Percentiles rank a stretch among this genome's conserved stretches.
phyloP scores from a whole-genome alignment of 2,797 vertebrate genomes.

The Eulemur mongoz region DNA sequence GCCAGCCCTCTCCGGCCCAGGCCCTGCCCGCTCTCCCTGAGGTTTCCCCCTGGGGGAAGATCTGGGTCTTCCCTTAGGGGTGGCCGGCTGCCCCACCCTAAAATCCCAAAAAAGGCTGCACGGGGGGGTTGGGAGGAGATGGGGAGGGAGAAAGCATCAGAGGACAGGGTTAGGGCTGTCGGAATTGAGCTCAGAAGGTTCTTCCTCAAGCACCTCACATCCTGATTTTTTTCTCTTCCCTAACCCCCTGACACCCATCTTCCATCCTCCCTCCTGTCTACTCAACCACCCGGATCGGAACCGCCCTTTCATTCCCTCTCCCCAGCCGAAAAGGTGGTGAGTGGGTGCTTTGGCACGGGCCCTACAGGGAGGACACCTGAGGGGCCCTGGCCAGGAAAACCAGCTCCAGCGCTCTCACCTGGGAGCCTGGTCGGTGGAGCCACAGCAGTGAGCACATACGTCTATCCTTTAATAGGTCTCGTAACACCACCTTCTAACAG shows the following conservation, averaged over 20 bases:
- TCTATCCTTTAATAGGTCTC: background rate
- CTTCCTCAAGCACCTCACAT: background rate
- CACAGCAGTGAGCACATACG: too few species aligned
- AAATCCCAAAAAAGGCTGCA: background rate
- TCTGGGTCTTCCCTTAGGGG: background rate
- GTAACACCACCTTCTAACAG: background rate
- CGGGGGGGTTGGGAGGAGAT: background rate
- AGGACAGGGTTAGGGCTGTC: background rate
- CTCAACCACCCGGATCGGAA: background rate
- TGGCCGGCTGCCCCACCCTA: background rate
- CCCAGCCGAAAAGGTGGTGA: constrained; percentile 60
- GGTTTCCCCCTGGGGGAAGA: background rate
- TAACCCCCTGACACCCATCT: background rate
- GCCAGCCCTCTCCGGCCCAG: background rate
- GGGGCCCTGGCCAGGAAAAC: background rate
- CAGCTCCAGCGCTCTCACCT: background rate
- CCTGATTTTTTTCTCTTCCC: background rate
- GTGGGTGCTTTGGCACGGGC: background rate
- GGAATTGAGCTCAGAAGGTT: background rate
- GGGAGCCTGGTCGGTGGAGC: background rate
- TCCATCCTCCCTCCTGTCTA: background rate
- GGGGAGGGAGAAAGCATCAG: background rate
- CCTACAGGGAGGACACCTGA: background rate
- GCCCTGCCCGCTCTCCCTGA: background rate
- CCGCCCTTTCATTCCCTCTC: background rate